Conservation (phyloP, 2,888 invertebrate species). For the Oscheius myriophilus region DNA sequence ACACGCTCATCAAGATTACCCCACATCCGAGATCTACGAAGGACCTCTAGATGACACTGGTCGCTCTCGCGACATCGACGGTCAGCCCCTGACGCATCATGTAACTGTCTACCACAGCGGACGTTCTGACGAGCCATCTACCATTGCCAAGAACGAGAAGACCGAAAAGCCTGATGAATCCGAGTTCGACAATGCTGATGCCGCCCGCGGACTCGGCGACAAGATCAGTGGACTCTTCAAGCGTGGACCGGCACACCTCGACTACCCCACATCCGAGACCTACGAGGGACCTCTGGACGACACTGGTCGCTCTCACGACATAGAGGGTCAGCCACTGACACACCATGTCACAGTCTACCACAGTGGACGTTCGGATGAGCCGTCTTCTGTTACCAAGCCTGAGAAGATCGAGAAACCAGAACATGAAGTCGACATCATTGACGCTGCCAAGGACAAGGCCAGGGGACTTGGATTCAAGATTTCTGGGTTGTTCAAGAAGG, state of each 20-base stretch:
- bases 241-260: conserved; percentile 36
- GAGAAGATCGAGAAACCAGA: not conserved
- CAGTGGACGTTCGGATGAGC: conserved; percentile 27
- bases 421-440: conserved; percentile 24
- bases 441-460: not conserved
- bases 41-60: conserved; percentile 34
- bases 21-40: conserved; percentile 29
- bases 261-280: conserved; percentile 32
- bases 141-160: conserved; percentile 1
- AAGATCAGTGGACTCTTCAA: conserved; percentile 41
- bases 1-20: conserved; percentile 39
- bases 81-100: conserved; percentile 33
- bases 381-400: not conserved
- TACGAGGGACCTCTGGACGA: conserved; percentile 3
- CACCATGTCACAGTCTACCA: conserved; percentile 28
- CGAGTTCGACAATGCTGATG: conserved; percentile 8
- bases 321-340: not conserved
- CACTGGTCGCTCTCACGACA: conserved; percentile 3
- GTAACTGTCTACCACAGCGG: conserved; percentile 41
- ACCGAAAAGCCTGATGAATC: not conserved
- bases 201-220: conserved; percentile 12
- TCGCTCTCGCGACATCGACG: conserved; percentile 28
- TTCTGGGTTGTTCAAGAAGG: conserved; percentile 36
- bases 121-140: conserved; percentile 27
- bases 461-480: conserved; percentile 35